phyloP scores from a whole-genome alignment of 2,888 invertebrate species.

The Alloscopus bannaensis region DNA sequence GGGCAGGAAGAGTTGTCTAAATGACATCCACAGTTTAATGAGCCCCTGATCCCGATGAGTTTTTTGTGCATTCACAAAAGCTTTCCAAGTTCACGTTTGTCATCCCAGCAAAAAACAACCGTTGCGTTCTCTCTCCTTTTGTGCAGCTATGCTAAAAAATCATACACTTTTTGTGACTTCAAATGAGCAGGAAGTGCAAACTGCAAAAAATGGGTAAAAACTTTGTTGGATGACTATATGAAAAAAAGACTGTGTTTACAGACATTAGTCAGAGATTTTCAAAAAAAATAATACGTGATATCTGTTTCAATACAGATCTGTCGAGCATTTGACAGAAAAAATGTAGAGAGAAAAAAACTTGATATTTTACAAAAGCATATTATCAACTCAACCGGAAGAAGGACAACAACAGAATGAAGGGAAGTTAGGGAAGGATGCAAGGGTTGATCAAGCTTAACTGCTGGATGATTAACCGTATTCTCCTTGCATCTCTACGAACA shows the following conservation, averaged over 20 bases:
- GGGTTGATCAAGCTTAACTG: conserved; percentile 47
- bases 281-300: too few species aligned
- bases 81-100: conserved; percentile 24
- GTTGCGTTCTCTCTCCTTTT: too few species aligned
- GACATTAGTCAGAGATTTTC: neutral
- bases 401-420: conserved; percentile 42
- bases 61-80: conserved; percentile 19
- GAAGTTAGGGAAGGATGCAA: conserved; percentile 32
- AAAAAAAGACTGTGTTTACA: neutral
- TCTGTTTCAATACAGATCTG: too few species aligned
- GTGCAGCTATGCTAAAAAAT: too few species aligned
- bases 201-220: neutral
- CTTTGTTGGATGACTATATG: neutral
- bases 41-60: too few species aligned
- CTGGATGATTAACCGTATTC: conserved; percentile 38
- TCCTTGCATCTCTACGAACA: neutral
- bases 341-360: neutral
- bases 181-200: conserved; percentile 39
- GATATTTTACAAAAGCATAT: neutral
- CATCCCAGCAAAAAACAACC: neutral
- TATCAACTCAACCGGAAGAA: conserved; percentile 61
- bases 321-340: too few species aligned
- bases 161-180: too few species aligned
- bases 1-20: too few species aligned
- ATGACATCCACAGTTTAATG: too few species aligned